Conservation (phyloP, 2,888 invertebrate genomes). For the Ptychoptera albimana region DNA sequence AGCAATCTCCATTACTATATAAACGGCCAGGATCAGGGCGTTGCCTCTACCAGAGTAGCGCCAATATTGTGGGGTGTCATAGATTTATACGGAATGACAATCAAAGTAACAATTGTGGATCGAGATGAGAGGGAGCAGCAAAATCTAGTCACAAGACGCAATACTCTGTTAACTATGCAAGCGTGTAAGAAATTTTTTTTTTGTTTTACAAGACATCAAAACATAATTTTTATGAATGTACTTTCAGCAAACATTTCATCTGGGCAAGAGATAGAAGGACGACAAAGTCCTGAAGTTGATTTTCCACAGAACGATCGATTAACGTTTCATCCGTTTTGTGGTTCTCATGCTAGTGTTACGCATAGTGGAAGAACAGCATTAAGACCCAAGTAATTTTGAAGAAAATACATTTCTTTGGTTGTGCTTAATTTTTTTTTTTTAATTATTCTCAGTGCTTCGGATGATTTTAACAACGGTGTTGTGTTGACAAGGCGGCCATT, state of each 20-base stretch:
- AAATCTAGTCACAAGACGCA: constrained; percentile 53
- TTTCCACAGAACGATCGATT: constrained; percentile 42
- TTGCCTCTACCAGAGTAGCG: constrained; percentile 71
- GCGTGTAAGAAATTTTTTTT: constrained; percentile 10
- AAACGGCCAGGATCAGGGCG: constrained; percentile 83
- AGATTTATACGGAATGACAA: constrained; percentile 90
- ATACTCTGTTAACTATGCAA: constrained; percentile 33
- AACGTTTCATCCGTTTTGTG: constrained; percentile 82
- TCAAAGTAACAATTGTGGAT: constrained; percentile 76
- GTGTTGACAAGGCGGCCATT: constrained; percentile 76
- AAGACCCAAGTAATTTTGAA: constrained; percentile 63
- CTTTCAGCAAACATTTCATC: neutral
- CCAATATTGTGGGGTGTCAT: constrained; percentile 83
- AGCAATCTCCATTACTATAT: constrained; percentile 85
- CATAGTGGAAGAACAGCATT: constrained; percentile 82
- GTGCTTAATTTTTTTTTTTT: constrained; percentile 12
- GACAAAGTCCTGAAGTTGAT: constrained; percentile 28
- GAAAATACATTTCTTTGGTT: neutral
- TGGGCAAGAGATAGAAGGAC: neutral
- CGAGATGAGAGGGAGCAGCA: constrained; percentile 63
- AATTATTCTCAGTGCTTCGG: constrained; percentile 68
- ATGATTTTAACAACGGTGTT: constrained; percentile 89
- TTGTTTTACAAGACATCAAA: constrained; percentile 9
- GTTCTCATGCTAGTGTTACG: constrained; percentile 82
- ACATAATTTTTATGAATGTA: too few relatives aligned